These are phyloP conservation scores for Zeugodacus cucurbitae DNA, from an alignment of 1,140 invertebrate genomes.

Conservation along the genomic window DNA sequence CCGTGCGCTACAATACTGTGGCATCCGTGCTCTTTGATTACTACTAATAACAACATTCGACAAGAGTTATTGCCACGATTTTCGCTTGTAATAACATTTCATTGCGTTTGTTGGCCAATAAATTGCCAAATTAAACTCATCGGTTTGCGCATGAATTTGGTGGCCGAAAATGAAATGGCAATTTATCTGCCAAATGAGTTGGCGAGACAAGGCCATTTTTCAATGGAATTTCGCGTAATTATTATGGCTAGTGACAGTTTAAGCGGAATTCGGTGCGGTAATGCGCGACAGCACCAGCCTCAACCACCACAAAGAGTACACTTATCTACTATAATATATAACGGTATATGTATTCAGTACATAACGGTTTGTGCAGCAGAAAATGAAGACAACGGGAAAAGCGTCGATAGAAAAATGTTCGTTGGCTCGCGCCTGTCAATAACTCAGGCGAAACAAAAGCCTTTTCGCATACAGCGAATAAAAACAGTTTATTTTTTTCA, in stretches of 20 bases:
- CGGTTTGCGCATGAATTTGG: not conserved
- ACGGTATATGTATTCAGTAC: too few species aligned
- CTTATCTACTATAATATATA: too few species aligned
- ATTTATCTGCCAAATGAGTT: not conserved
- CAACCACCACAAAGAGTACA: too few species aligned
- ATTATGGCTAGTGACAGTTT: not conserved
- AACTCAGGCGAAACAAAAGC: not conserved
- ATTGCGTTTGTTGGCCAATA: constrained; percentile 8
- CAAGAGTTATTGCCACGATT: constrained; percentile 5
- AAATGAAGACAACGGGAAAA: not conserved
- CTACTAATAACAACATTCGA: not conserved
- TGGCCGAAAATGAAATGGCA: not conserved
- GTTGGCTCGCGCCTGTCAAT: not conserved
- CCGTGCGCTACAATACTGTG: not conserved
- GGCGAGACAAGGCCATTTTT: constrained; percentile 9
- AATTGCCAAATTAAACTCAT: constrained; percentile 27
- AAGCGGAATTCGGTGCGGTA: not conserved
- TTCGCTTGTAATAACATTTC: not conserved
- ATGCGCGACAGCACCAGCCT: not conserved
- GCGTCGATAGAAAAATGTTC: not conserved
- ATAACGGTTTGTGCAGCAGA: not conserved
- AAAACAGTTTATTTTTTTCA: not conserved
- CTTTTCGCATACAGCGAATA: not conserved
- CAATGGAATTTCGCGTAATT: not conserved
- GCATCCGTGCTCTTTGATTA: not conserved